Evolutionary conservation across 2,888 invertebrate genomes (phyloP), one percentile per base, ranked within the genome.

Genomic region (Drosophila bunnanda): DNA sequence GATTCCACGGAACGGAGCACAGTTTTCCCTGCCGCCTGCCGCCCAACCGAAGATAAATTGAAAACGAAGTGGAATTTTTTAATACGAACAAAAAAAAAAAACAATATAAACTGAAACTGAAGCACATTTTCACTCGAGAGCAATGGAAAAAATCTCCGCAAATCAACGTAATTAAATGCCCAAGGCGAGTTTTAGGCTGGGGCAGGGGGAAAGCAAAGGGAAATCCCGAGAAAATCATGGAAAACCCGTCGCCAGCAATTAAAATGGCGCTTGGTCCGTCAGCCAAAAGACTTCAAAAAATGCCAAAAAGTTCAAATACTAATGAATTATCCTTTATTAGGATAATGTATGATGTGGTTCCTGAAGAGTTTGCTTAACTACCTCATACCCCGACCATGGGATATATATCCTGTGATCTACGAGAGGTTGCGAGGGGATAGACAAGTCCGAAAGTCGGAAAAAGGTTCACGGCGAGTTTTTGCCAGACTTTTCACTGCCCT

Each of bases 301-400:
- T 89, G 85, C 90, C 90, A 90, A 87, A 90, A 91, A 90, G 90
- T 91, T 90, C 75, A 90, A 90, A 89, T 83, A 90, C 90, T 91
- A 91, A 91, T 91, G 91, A 91, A 91, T 91, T 91, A 91, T 91
- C 90, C 90, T 91, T 91, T 91, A 91, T 91, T 91, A 91, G 90
- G 91, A 91, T 91, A 91, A 91, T 91, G 91, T 90, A 91, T 90
- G 91, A 90, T 91, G 91, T 89, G 91, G 91, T 91, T 91, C 82
- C 85, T 76, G 78, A 83, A 79, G 85, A 82, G 85, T 82, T 86
- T 82, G 74, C 76, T 72, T 70, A 78, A 71, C 75, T 70, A 71
- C 74, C 70, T 62, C 70, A n/a, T 61, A 0, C 46, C 39, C 60
- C 13, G 64, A 46, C 46, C 38, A 28, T 41, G 58, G 34, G 13